Conservation (phyloP, 2,113 vertebrate species). For the Synodontis membranacea region DNA sequence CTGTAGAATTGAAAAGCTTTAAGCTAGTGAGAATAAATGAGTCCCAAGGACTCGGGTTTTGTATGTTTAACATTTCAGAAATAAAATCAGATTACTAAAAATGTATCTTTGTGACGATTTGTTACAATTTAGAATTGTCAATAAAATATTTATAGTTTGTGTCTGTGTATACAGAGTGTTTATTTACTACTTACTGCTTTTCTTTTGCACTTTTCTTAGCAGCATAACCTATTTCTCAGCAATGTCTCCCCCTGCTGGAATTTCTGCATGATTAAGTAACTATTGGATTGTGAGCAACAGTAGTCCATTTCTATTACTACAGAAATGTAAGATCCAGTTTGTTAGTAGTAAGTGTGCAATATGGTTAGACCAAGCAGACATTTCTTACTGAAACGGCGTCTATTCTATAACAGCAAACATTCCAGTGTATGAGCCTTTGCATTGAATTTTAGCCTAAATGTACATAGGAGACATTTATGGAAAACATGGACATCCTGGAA, state of each 20-base stretch:
- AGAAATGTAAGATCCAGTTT: not conserved
- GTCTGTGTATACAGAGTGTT: not conserved
- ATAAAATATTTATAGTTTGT: conserved; percentile 59
- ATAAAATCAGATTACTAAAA: conserved; percentile 56
- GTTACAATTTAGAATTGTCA: conserved; percentile 40
- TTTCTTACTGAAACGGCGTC: not conserved
- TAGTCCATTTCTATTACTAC: not conserved
- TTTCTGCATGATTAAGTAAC: not conserved
- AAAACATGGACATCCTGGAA: not conserved
- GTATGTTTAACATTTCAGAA: conserved; percentile 53
- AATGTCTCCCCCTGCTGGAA: not conserved
- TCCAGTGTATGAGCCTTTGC: not conserved
- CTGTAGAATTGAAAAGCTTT: conserved; percentile 48
- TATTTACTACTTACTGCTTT: not conserved
- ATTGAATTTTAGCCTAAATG: not conserved
- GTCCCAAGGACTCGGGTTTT: conserved; percentile 56
- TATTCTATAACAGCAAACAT: not conserved
- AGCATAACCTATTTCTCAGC: not conserved
- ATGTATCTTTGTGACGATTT: conserved; percentile 31
- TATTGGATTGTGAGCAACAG: not conserved
- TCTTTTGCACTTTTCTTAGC: not conserved
- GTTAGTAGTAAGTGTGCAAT: not conserved
- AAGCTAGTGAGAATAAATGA: conserved; percentile 41
- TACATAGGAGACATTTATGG: not conserved
- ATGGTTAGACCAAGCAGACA: not conserved